Base-by-base conservation (phyloP, 2,113 vertebrate species). In the Oostethus manadensis region DNA sequence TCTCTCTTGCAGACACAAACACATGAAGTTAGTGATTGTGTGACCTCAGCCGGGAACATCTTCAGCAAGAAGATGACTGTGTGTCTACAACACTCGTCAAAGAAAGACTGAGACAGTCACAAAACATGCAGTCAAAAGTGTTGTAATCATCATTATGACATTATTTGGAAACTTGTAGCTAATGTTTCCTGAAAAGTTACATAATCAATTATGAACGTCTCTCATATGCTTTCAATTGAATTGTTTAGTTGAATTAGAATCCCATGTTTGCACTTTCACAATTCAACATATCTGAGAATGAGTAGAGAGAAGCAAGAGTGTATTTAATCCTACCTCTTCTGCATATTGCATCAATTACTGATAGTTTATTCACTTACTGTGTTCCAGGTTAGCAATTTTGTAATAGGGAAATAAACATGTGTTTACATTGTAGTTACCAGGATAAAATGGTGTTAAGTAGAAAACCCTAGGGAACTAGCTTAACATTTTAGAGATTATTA, bases 1-100 rank as follows among this genome's bases (percentile, higher is more conserved):
- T 53, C 40, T 76, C 66, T 60, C 64, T 66, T 64, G n/a, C 51
- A 76, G 68, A 78, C 68, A 44, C 48, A 68, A 75, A 70, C 66
- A n/a, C 45, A 61, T 70, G 73, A 73, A 74, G 63, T 74, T 64
- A 67, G 73, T 9, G 15, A 26, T 44, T 64, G 70, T 61, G 64
- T 77, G 77, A 79, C 74, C 66, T 70, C 10, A 55, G 73, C 66
- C 76, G 81, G 77, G 78, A 63, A 78, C 73, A 75, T 79, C 78
- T 33, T 84, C 81, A 85, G 79, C 66, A 46, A 68, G 76, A 76
- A 49, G 58, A 72, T 56, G 64, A 63, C 66, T 38, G 58, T 56
- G 53, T 62, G 60, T 59, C 48, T 61, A 10, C 0, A 2, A 58
- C 4, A 8, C 58, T 58, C 33, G 54, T 63, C 73, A 71, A 62